Evolutionary conservation across 2,888 invertebrate genomes (phyloP), one percentile per base, ranked within the genome.

Genomic region (Drosophila birchii): DNA sequence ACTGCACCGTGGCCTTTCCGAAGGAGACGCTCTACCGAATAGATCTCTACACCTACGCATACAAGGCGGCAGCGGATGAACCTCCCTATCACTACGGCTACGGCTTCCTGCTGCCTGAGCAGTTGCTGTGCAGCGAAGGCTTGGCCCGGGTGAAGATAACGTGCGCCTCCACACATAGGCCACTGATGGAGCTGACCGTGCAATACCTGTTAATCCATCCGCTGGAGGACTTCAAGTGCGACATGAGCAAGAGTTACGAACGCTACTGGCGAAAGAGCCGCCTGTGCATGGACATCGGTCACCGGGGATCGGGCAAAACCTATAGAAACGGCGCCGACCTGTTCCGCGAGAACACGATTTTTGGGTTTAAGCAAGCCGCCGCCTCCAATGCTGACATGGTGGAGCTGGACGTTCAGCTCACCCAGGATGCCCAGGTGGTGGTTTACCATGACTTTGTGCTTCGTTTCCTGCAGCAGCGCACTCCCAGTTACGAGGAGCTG

Each of bases 391-490:
- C 99, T 68, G 98, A 99, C 91, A 96, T 97, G 94, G 96, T 99
- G 56, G 99, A 99, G 93, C 97, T 99, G 93, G 99, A 99, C 94
- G 98, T 99, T 39, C 98, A 98, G 91, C 93, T 99, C 72, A 97
- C 98, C 79, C 98, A 97, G 93, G 99, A 99, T 92, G 94, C 96
- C 91, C 94, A 98, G 81, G 98, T 97, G 20, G 97, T 99, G 62
- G 96, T 99, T 86, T 74, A 98, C 93, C 99, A 99, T 92, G 99
- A 99, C 92, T 98, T 97, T 93, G 95, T 96, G 92, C 97, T 98
- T 32, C 96, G 96, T 90, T 96, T 99, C 88, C 95, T 97, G 23
- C 94, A 97, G 93, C 96, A 96, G 93, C 95, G 95, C 85, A 32
- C 36, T 0, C 36, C 58, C 2, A 26, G n/a, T 11, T 49, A 72